phyloP scores from a whole-genome alignment of 2,797 vertebrate genomes.

The Steatocranus sp. region DNA sequence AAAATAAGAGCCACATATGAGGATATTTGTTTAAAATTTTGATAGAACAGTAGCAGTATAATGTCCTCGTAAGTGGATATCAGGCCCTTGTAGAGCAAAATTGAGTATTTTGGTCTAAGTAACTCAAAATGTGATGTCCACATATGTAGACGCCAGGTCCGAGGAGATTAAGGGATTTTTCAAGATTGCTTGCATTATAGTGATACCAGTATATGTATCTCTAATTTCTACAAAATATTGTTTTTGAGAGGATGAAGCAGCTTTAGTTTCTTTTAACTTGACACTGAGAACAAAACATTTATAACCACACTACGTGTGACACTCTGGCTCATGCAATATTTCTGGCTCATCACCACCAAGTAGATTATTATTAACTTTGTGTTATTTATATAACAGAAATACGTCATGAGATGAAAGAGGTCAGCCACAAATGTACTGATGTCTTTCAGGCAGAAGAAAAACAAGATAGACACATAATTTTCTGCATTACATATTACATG shows the following conservation, averaged over 20 bases:
- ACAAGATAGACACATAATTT: neutral
- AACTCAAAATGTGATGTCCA: too few species aligned
- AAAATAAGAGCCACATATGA: too few species aligned
- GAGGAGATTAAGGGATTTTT: neutral
- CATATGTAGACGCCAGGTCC: too few species aligned
- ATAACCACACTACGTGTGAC: neutral
- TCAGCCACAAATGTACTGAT: neutral
- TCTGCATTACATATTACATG: neutral
- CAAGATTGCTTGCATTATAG: neutral
- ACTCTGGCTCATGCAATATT: neutral
- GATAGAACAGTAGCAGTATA: too few species aligned
- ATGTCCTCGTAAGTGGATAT: too few species aligned
- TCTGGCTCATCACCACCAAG: neutral
- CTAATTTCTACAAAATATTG: neutral
- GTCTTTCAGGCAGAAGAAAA: neutral
- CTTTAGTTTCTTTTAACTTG: neutral
- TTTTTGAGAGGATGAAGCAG: neutral
- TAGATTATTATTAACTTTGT: slow-evolving; percentile 4
- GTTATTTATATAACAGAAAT: neutral
- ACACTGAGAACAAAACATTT: neutral
- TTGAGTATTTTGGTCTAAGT: too few species aligned
- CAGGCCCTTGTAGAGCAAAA: too few species aligned
- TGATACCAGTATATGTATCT: neutral
- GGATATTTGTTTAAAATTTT: too few species aligned
- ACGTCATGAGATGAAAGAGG: neutral